phyloP scores from a whole-genome alignment of 2,113 vertebrate species.

The Okapia johnstoni region DNA sequence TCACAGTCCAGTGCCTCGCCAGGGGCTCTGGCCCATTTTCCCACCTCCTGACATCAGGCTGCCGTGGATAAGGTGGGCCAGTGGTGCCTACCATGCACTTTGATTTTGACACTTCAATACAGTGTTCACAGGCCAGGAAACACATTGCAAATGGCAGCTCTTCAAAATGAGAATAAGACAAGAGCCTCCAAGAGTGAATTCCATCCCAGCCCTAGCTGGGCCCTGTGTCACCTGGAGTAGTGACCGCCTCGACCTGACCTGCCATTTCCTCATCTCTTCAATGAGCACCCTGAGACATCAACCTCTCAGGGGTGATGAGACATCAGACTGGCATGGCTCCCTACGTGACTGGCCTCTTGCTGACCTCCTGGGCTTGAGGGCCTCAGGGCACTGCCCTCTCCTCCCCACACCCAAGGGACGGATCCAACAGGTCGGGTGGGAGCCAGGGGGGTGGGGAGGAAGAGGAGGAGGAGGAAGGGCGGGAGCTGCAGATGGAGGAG shows the following conservation, averaged over 20 bases:
- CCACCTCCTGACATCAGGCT: fast-evolving
- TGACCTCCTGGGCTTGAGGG: neutral
- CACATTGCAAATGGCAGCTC: fast-evolving
- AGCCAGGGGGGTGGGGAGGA: fast-evolving
- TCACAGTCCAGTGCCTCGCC: neutral
- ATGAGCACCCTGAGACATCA: fast-evolving
- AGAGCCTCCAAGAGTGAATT: neutral
- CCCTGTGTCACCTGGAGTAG: neutral
- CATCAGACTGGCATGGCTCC: neutral
- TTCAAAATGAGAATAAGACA: neutral
- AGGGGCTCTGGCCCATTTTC: fast-evolving
- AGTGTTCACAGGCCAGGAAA: no score
- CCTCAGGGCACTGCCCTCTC: neutral
- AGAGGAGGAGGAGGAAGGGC: neutral
- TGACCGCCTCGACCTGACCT: neutral
- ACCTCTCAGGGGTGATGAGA: neutral
- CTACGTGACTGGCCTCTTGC: fast-evolving
- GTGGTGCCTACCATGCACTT: fast-evolving
- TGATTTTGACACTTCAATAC: fast-evolving
- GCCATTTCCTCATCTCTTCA: neutral
- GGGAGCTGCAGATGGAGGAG: neutral
- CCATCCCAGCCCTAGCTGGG: fast-evolving
- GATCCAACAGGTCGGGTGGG: neutral
- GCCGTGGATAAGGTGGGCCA: fast-evolving
- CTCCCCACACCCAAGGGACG: neutral